Base-by-base conservation (phyloP, 2,888 invertebrate genomes). In the Volucella zonaria region DNA sequence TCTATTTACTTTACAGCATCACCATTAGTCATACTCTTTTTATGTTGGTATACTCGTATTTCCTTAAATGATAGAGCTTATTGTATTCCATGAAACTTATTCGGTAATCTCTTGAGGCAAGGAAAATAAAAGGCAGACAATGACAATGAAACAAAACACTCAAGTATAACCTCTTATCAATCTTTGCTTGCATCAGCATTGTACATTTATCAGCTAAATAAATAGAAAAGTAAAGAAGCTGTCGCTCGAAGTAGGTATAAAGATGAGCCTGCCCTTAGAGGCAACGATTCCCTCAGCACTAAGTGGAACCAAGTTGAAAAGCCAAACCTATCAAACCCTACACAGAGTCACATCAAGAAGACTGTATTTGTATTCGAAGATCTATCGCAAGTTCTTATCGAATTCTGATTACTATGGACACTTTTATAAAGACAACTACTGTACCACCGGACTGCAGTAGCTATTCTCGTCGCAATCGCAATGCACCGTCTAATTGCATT, bases 371-470 rank as follows among this genome's bases (percentile, higher is more conserved):
- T 31, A 31, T 31, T 31, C 6, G 31, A 31, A 0, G 31, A 31
- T 31, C 6, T 0, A 31, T 4, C 4, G 31, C 31, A 31, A 31
- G 31, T 31, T 31, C 31, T 31, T 31, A 31, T 31, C 31, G 11
- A 45, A 12, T 8, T 10, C 14, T 11, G 3, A 47, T 9, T 15
- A 14, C 1, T 9, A 1, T 9, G 38, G 3, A 1, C 31, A 10
- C 6, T 52, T 23, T 18, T 67, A 67, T 67, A 67, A 67, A 31
- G 11, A 0, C 10, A 11, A 54, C 68, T 15, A 31, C 12, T 31
- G 11, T 12, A 15, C 9, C 4, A 4, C 12, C 6, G 8, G 2
- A 45, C 38, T 45, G 2, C 38, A 68, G 68, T 68, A 38, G 52
- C 43, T 14, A 52, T 9, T 23, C n/a, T 8, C 12, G n/a, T 23